Evolutionary conservation across 2,113 vertebrate genomes (phyloP), one percentile per base, ranked within the genome.

Genomic region (Ictidomys tridecemlineatus): DNA sequence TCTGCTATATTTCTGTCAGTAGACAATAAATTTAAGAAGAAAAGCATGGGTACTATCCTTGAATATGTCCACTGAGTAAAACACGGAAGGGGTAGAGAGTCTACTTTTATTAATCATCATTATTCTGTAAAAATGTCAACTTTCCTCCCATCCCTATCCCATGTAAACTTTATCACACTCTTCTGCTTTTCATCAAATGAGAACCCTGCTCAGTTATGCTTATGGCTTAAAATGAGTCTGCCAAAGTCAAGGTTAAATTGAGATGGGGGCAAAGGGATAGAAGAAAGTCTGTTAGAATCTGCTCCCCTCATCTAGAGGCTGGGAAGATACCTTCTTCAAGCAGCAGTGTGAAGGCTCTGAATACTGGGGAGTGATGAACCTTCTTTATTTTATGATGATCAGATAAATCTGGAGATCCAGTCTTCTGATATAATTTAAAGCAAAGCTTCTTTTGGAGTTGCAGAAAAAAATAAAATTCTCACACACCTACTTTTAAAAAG

Each of bases 141-240:
- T 74, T 93, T 98, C 53, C 85, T 93, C 96, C 95, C 89, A 98
- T 67, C 79, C 96, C 39, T 51, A 78, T 92, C 85, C 96, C 95
- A 96, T 97, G 97, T 98, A 97, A 89, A 98, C 94, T 98, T 98
- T 98, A 98, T 98, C 98, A 97, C 18, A 87, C 85, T 96, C 92
- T 93, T 98, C 98, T 99, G 98, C 61, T 98, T 98, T 98, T 98
- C 97, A 98, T 98, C 98, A 98, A 94, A 91, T 72, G 63, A 70
- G 89, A 96, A 93, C 91, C 78, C 79, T 83, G 88, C 76, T 98
- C 72, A 78, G 77, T 96, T 39, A 89, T 96, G 93, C 79, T 96
- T 97, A 98, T 93, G 93, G 88, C 87, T 58, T 82, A 92, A 56
- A 92, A 93, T 4, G 85, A 87, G 91, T 98, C 89, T 97, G 73